phyloP scores from a whole-genome alignment of 2,888 invertebrate species.

The Germaria angustata region DNA sequence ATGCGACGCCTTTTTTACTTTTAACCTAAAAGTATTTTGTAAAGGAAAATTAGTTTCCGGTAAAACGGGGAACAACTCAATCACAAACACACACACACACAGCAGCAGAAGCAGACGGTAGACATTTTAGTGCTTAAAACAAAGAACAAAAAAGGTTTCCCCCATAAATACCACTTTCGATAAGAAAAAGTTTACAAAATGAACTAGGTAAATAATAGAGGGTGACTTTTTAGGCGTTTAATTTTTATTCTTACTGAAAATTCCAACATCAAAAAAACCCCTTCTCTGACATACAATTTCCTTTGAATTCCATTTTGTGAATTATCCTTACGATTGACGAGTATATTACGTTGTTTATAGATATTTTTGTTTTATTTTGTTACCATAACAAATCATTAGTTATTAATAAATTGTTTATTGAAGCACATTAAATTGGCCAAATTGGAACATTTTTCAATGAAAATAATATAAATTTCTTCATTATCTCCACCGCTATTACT shows the following conservation, averaged over 20 bases:
- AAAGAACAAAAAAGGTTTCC: background rate
- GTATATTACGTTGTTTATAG: background rate
- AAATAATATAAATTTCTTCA: background rate
- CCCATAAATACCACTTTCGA: slow-evolving; percentile 37
- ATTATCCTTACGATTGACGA: too few species aligned
- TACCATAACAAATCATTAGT: background rate
- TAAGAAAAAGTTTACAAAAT: background rate
- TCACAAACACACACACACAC: background rate
- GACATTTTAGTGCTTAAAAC: slow-evolving; percentile 31
- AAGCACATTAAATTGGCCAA: background rate
- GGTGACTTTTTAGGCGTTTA: background rate
- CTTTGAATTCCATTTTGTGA: too few species aligned
- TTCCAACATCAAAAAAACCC: background rate
- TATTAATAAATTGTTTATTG: slow-evolving; percentile 29
- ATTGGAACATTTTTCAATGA: background rate
- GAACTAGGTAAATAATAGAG: slow-evolving; percentile 3
- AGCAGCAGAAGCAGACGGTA: background rate
- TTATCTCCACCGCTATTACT: background rate
- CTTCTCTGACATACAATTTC: background rate
- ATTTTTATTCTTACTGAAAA: background rate
- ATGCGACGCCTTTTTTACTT: slow-evolving; percentile 47
- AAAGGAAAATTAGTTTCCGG: slow-evolving; percentile 51
- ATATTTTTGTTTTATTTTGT: background rate
- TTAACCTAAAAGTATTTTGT: background rate
- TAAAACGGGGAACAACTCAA: slow-evolving; percentile 3